Conservation (phyloP, 2,797 vertebrate species). For the Emydoidea blandingii region DNA sequence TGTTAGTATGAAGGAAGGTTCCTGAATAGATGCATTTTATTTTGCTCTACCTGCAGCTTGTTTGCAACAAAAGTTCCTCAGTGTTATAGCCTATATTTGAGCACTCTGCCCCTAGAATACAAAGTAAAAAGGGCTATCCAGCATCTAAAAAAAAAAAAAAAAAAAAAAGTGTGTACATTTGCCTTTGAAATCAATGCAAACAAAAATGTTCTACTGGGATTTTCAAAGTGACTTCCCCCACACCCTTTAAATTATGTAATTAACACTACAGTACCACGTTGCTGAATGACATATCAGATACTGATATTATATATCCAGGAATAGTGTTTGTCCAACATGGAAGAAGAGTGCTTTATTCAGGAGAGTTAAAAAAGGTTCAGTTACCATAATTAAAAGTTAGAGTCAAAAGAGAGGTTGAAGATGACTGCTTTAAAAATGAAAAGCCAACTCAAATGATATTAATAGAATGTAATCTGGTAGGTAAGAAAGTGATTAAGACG, state of each 20-base stretch:
- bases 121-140: not conserved
- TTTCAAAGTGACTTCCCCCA: not conserved
- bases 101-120: not conserved
- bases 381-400: conserved; percentile 24
- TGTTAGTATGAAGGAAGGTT: conserved; percentile 9
- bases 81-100: not conserved
- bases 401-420: conserved; percentile 13
- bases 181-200: not conserved
- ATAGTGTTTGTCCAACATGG: not conserved
- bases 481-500: not conserved
- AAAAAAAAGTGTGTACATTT: not conserved
- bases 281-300: conserved; percentile 4
- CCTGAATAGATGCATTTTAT: not conserved
- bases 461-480: not conserved
- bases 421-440: not conserved
- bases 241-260: conserved; percentile 22
- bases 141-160: not conserved
- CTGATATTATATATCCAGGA: conserved; percentile 16
- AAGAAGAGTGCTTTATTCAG: not conserved
- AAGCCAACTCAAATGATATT: not conserved
- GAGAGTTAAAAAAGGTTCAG: not conserved
- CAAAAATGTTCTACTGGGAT: not conserved
- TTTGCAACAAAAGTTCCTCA: not conserved
- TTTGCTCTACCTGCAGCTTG: conserved; percentile 22
- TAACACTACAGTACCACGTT: conserved; percentile 12